Conservation (phyloP, 2,888 invertebrate species). For the Scaptomyza cyrtandrae region DNA sequence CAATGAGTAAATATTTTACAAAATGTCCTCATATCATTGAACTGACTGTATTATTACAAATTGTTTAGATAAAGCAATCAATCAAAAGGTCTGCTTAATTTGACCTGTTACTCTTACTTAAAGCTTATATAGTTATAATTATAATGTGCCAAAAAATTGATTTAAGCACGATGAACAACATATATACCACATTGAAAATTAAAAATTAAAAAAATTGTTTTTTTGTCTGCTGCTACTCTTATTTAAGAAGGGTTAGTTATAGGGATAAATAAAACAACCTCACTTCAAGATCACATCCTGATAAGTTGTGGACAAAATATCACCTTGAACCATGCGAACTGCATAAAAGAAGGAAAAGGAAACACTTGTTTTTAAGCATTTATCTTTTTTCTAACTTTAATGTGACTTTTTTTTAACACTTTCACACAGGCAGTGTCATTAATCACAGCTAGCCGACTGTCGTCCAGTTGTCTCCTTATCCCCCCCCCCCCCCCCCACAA, state of each 20-base stretch:
- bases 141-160: not conserved
- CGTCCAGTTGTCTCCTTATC: not conserved
- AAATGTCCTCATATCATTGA: constrained; percentile 58
- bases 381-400: constrained; percentile 20
- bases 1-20: constrained; percentile 62
- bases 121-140: not conserved
- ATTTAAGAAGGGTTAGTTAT: too few species aligned
- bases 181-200: too few species aligned
- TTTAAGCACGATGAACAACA: not conserved
- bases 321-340: too few species aligned
- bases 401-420: constrained; percentile 24
- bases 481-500: too few species aligned
- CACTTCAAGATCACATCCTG: too few species aligned
- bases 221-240: too few species aligned
- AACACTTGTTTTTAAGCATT: constrained; percentile 2
- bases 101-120: not conserved
- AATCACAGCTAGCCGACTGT: constrained; percentile 55
- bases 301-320: too few species aligned
- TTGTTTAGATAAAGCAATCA: constrained; percentile 35
- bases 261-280: too few species aligned
- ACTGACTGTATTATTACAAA: constrained; percentile 57
- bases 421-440: constrained; percentile 46
- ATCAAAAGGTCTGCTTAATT: constrained; percentile 32
- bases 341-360: not conserved
- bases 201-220: too few species aligned